Evolutionary conservation across 1,140 invertebrate genomes (phyloP), one percentile per base, ranked within the genome.

Genomic region (Telenomus remus): DNA sequence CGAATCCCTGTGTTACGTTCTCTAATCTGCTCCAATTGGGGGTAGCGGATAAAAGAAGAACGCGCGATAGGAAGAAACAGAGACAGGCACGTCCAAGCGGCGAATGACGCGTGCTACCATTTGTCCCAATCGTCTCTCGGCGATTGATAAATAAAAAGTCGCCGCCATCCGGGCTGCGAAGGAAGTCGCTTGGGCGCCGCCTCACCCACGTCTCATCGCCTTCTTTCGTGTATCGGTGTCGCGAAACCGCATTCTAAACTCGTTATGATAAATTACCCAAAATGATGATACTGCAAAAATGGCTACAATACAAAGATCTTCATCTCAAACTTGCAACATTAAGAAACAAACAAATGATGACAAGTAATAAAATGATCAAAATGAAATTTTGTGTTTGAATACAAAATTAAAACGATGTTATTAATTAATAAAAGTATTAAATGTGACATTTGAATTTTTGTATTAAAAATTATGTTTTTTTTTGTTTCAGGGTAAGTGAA

Each of bases 81-180:
- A 75, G 72, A 75, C 4, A 56, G 27, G 44, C 65, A 80, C 78
- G 80, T 80, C 75, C 70, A 57, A 78, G 69, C 79, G 56, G 55
- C 63, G 79, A 76, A 85, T 84, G 83, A 86, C 86, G 85, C 85
- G 85, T 86, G 85, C 85, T 86, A 81, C 83, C 84, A 85, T 87
- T 87, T 86, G 86, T 86, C 78, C 85, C 86, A 88, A 88, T 87
- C 85, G 61, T 71, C 74, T 70, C 66, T 42, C 48, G 80, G 79
- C 80, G 82, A 87, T 85, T 84, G 84, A 82, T 82, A 83, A 86
- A 84, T 81, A 84, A 85, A 83, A 84, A 82, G 78, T 77, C 42
- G 75, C 78, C 79, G 82, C 81, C 82, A 85, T 86, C 84, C 81
- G 80, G 81, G 78, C 76, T 65, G 64, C 70, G 61, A 59, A 81